Evolutionary conservation across 2,113 vertebrate species (phyloP).

Genomic region (Corvus hawaiiensis): DNA sequence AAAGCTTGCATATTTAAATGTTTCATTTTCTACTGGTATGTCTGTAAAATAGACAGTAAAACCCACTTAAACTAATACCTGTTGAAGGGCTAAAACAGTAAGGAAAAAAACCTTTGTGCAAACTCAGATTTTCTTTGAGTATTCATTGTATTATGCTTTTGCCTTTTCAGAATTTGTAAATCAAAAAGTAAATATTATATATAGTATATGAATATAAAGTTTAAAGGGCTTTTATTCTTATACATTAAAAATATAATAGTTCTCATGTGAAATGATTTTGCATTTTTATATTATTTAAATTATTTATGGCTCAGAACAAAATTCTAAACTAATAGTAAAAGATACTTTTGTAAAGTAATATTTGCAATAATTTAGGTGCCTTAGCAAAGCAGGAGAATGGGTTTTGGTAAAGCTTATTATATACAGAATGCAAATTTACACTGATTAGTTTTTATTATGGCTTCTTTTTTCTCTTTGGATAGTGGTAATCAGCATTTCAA

Average conservation of each 20-base stretch:
- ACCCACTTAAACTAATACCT: conserved; percentile 62
- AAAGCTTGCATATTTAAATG: conserved; percentile 67
- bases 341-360: not conserved
- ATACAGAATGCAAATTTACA: not conserved
- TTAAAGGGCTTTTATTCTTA: not conserved
- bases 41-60: conserved; percentile 58
- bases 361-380: not conserved
- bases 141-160: not conserved
- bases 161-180: not conserved
- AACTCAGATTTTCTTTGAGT: not conserved
- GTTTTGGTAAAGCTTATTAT: not conserved
- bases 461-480: not conserved
- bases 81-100: conserved; percentile 42
- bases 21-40: conserved; percentile 58
- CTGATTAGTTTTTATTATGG: not conserved
- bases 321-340: not conserved
- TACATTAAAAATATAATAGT: not conserved
- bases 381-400: not conserved
- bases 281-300: not conserved
- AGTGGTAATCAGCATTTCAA: not conserved
- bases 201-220: not conserved
- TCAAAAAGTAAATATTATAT: not conserved
- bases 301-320: not conserved
- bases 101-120: not conserved
- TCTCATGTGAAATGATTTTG: not conserved